phyloP scores from a whole-genome alignment of 2,113 vertebrate genomes.

The Seriola rivoliana region DNA sequence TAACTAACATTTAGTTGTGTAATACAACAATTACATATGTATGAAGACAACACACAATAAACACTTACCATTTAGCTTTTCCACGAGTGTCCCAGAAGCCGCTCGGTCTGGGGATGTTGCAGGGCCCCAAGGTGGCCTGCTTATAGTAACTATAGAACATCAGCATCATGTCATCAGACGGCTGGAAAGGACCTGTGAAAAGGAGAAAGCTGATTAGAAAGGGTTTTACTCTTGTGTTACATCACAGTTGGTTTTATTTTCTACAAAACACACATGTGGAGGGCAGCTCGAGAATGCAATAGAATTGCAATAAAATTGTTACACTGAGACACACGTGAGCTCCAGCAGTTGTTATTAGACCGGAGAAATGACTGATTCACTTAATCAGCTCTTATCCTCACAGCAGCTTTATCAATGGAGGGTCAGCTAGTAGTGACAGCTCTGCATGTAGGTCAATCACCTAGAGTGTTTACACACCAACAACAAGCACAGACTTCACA shows the following conservation, averaged over 20 bases:
- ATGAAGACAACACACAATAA: not conserved
- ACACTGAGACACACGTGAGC: not conserved
- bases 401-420: constrained; percentile 46
- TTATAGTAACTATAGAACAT: constrained; percentile 96
- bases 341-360: not conserved
- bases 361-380: constrained; percentile 20
- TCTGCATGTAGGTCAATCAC: constrained; percentile 65
- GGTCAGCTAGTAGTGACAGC: constrained; percentile 25
- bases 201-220: not conserved
- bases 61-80: constrained; percentile 92
- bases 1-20: no score
- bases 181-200: constrained; percentile 91
- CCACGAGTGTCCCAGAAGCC: constrained; percentile 92
- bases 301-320: not conserved
- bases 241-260: not conserved
- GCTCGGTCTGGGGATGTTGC: constrained; percentile 87
- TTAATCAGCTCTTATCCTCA: constrained; percentile 44
- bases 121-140: constrained; percentile 93
- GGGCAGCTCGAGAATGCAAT: not conserved
- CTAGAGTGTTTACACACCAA: constrained; percentile 44
- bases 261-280: not conserved
- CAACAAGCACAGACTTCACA: constrained; percentile 12
- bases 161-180: constrained; percentile 96
- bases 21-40: no score
- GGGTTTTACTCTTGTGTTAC: not conserved